phyloP scores from a whole-genome alignment of 2,888 invertebrate species.

The Abrostola triplasia region DNA sequence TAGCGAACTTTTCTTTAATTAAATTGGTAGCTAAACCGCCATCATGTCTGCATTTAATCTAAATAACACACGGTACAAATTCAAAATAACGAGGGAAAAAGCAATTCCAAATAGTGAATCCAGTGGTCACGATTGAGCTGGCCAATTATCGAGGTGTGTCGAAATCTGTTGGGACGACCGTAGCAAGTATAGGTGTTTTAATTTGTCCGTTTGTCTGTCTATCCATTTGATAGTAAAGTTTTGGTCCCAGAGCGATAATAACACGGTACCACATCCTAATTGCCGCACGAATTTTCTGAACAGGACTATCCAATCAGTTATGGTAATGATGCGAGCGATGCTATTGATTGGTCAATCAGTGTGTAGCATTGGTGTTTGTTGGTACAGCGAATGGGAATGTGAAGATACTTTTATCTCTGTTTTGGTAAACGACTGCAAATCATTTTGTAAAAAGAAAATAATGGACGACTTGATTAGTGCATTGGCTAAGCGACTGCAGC shows the following conservation, averaged over 20 bases:
- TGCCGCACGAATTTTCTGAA: conserved; percentile 45
- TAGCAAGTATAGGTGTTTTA: conserved; percentile 65
- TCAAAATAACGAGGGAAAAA: conserved; percentile 46
- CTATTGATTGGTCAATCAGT: conserved; percentile 67
- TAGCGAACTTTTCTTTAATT: no score
- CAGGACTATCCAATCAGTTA: conserved; percentile 75
- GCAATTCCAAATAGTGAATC: conserved; percentile 59
- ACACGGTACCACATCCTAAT: conserved; percentile 38
- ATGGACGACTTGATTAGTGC: no score
- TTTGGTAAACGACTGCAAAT: background rate
- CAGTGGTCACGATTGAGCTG: conserved; percentile 65
- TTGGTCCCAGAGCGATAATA: conserved; percentile 67
- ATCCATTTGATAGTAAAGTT: conserved; percentile 68
- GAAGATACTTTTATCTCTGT: background rate
- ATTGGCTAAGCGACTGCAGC: no score
- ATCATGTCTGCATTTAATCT: conserved; percentile 21
- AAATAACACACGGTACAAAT: conserved; percentile 39
- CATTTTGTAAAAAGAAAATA: no score
- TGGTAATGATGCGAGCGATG: conserved; percentile 75
- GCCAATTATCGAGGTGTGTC: conserved; percentile 77
- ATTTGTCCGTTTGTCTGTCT: conserved; percentile 70
- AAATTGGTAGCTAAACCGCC: background rate
- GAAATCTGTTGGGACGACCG: conserved; percentile 67
- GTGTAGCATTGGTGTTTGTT: conserved; percentile 45
- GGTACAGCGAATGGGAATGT: background rate